Percentiles rank a stretch among this genome's conserved stretches.
phyloP scores from a whole-genome alignment of 92 coral and sea anemone species.

The Meandrina meandrites region DNA sequence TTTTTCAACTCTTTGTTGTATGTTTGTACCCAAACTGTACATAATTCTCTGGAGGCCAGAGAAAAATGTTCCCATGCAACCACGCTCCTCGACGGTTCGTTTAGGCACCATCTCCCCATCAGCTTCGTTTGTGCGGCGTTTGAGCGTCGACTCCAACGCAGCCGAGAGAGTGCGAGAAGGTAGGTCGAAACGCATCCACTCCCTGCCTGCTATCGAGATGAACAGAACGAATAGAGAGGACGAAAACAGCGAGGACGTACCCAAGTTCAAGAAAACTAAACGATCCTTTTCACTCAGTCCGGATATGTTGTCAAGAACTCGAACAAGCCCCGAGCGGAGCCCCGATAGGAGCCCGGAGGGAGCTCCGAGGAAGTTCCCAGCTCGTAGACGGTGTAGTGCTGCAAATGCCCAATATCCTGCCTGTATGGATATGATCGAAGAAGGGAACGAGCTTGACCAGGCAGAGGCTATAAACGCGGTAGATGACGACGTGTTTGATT shows the following conservation, averaged over 20 bases:
- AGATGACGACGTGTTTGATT: neutral
- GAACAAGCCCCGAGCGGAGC: neutral
- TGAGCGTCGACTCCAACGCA: constrained; percentile 47
- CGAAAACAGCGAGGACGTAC: neutral
- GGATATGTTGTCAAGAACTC: constrained; percentile 22
- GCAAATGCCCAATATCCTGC: neutral
- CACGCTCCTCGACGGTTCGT: constrained; percentile 60
- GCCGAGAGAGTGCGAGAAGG: neutral
- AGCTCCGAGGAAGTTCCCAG: neutral
- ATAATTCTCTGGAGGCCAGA: constrained; percentile 89
- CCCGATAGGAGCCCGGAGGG: constrained; percentile 24
- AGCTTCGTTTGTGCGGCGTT: constrained; percentile 64
- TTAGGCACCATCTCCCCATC: constrained; percentile 78
- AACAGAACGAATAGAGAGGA: neutral
- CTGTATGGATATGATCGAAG: constrained; percentile 40
- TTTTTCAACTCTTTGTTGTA: constrained; percentile 74
- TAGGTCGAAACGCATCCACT: constrained; percentile 29
- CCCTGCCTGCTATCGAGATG: constrained; percentile 36
- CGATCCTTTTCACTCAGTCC: constrained; percentile 59
- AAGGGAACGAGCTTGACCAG: constrained; percentile 26
- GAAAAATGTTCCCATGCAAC: constrained; percentile 87
- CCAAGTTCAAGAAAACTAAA: constrained; percentile 28
- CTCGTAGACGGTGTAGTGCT: constrained; percentile 1
- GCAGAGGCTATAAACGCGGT: neutral
- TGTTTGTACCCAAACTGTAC: constrained; percentile 92